Conservation (phyloP, 2,888 invertebrate genomes). For the Aporophyla nigra region DNA sequence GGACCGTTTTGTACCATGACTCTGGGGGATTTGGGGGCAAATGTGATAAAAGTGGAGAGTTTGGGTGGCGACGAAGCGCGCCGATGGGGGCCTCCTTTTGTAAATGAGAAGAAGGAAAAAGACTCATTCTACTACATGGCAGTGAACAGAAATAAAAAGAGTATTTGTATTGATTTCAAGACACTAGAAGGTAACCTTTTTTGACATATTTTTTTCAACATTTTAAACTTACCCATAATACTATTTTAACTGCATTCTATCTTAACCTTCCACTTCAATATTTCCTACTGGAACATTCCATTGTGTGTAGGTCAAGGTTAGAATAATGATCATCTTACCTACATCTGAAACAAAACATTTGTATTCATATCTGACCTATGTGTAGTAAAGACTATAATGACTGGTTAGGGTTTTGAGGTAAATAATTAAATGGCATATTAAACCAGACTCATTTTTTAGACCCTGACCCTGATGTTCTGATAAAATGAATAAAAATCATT, state of each 20-base stretch:
- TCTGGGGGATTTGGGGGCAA: slow-evolving; percentile 97
- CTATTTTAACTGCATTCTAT: background rate
- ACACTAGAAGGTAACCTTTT: slow-evolving; percentile 89
- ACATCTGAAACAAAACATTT: background rate
- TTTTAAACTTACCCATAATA: background rate
- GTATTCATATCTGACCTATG: background rate
- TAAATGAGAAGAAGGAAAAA: slow-evolving; percentile 89
- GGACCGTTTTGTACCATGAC: slow-evolving; percentile 99
- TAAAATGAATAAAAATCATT: too few species aligned
- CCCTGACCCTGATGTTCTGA: too few species aligned
- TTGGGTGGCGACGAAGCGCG: slow-evolving; percentile 96
- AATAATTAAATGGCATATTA: background rate
- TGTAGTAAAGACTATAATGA: background rate
- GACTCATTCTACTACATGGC: slow-evolving; percentile 95
- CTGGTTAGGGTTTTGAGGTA: background rate
- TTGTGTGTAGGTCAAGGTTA: background rate
- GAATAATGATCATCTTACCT: background rate
- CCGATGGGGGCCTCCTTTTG: slow-evolving; percentile 98
- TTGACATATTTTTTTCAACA: background rate
- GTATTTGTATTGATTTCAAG: slow-evolving; percentile 96
- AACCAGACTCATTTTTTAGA: background rate
- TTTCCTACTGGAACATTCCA: slow-evolving; percentile 10
- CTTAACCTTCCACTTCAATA: background rate
- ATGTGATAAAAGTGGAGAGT: slow-evolving; percentile 97
- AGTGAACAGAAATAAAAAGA: slow-evolving; percentile 98